Evolutionary conservation across 2,113 vertebrate species (phyloP).

Genomic region (Otolemur garnettii): DNA sequence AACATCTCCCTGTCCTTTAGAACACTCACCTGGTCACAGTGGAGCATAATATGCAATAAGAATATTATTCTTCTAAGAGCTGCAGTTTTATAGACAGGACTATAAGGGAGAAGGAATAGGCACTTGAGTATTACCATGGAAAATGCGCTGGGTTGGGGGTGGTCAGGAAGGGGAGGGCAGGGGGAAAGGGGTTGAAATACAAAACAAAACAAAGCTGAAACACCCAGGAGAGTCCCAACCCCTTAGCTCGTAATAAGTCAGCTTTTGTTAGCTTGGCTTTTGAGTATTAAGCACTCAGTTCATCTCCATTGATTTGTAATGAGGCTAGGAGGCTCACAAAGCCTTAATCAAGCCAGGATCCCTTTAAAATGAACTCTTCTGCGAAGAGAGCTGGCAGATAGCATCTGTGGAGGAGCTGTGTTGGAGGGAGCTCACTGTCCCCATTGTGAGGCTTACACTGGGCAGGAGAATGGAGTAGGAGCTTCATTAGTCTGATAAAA

Average conservation of each 20-base stretch:
- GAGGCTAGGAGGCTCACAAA: conserved; percentile 75
- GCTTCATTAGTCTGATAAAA: conserved; percentile 76
- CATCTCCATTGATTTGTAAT: conserved; percentile 76
- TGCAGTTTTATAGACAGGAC: neutral
- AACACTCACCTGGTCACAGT: neutral
- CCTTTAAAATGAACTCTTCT: conserved; percentile 76
- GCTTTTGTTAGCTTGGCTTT: conserved; percentile 75
- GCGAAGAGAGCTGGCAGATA: conserved; percentile 74
- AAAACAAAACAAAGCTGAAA: conserved; percentile 57
- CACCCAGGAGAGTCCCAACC: conserved; percentile 54
- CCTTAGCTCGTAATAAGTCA: conserved; percentile 59
- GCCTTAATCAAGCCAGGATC: conserved; percentile 68
- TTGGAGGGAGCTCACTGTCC: conserved; percentile 36
- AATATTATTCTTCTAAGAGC: neutral
- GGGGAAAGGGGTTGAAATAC: neutral
- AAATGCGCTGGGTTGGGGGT: neutral
- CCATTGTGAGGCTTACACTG: conserved; percentile 34
- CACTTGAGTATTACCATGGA: neutral
- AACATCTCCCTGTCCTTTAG: neutral
- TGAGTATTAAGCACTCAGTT: conserved; percentile 75
- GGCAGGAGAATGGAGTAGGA: conserved; percentile 51
- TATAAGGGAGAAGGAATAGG: neutral
- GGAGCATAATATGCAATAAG: neutral
- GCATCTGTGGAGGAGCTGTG: conserved; percentile 60
- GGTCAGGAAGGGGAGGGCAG: neutral